These are phyloP conservation scores for Phycodurus eques DNA, from an alignment of 2,113 vertebrate species.

Conservation along the genomic window DNA sequence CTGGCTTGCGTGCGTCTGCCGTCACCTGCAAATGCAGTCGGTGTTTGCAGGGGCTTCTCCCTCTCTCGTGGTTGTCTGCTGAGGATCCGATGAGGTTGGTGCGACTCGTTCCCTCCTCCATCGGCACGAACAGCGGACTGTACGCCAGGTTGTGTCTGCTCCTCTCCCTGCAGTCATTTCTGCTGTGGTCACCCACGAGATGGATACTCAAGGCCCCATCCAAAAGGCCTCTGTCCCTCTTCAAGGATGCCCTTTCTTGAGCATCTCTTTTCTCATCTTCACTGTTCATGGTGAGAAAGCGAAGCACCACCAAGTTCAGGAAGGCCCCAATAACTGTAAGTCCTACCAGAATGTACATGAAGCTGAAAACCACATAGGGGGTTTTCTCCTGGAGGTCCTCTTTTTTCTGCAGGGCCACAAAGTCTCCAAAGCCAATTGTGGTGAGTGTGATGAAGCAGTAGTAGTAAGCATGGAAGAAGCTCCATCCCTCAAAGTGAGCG, in stretches of 20 bases:
- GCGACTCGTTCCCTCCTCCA: constrained; percentile 83
- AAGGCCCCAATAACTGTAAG: constrained; percentile 94
- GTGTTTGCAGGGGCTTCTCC: constrained; percentile 43
- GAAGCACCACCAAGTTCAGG: constrained; percentile 92
- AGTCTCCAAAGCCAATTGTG: constrained; percentile 96
- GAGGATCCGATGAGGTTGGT: constrained; percentile 84
- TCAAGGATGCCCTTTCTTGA: constrained; percentile 78
- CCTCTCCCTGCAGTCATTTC: constrained; percentile 28
- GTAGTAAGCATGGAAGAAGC: constrained; percentile 96
- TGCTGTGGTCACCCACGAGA: constrained; percentile 33
- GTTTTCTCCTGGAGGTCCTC: constrained; percentile 93
- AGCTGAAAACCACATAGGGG: constrained; percentile 93
- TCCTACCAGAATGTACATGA: constrained; percentile 95
- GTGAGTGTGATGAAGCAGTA: constrained; percentile 98
- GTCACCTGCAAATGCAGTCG: constrained; percentile 49
- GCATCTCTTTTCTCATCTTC: constrained; percentile 83
- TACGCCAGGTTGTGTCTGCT: constrained; percentile 51
- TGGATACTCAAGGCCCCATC: constrained; percentile 56
- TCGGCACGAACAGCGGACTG: constrained; percentile 79
- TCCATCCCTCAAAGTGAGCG: constrained; percentile 94
- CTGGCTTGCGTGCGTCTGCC: constrained; percentile 30
- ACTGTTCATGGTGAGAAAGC: constrained; percentile 91
- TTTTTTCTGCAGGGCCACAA: constrained; percentile 93
- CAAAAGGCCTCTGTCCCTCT: constrained; percentile 70
- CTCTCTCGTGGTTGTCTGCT: constrained; percentile 65